These are phyloP conservation scores for Sebastes taczanowskii DNA, from an alignment of 2,797 vertebrate genomes.

Conservation along the genomic window DNA sequence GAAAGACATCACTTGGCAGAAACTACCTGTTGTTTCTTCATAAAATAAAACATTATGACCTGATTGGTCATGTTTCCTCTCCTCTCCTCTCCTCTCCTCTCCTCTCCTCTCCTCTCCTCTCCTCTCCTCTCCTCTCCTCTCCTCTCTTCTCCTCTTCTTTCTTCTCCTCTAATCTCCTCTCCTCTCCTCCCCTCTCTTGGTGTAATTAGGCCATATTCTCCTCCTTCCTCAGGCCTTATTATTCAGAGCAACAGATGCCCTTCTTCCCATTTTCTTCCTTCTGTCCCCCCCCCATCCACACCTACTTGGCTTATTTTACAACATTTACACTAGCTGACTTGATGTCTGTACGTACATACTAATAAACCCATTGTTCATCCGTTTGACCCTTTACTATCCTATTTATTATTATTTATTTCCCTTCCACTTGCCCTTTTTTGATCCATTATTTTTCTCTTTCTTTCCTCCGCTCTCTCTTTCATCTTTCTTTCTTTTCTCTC, in stretches of 20 bases:
- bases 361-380: background rate
- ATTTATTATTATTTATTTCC: background rate
- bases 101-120: background rate
- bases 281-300: background rate
- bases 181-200: background rate
- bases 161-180: background rate
- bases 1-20: background rate
- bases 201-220: slow-evolving; percentile 55
- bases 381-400: background rate
- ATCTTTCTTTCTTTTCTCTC: background rate
- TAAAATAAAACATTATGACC: background rate
- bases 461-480: background rate
- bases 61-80: background rate
- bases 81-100: background rate
- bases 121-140: background rate
- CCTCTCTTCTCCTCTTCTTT: background rate
- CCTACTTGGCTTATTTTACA: slow-evolving; percentile 8
- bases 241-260: slow-evolving; percentile 66
- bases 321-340: background rate
- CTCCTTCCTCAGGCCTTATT: slow-evolving; percentile 48
- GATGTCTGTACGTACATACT: background rate
- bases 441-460: background rate
- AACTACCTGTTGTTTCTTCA: background rate
- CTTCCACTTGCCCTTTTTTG: background rate
- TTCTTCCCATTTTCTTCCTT: slow-evolving; percentile 25